These are phyloP conservation scores for Kryptolebias marmoratus DNA, from an alignment of 2,113 vertebrate species.

Conservation along the genomic window DNA sequence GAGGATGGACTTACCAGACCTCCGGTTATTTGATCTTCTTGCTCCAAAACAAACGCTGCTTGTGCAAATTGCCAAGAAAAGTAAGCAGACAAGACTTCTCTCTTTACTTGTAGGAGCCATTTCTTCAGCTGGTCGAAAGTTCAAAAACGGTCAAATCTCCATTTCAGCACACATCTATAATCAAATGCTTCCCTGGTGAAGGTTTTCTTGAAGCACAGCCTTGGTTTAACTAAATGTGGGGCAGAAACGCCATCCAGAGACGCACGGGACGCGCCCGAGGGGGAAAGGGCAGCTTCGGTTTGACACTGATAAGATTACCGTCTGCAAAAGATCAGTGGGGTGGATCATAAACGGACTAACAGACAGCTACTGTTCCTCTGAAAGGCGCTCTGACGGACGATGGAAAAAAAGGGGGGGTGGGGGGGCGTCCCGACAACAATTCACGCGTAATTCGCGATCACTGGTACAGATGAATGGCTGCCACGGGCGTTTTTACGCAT, in stretches of 20 bases:
- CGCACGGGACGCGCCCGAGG: slow-evolving; percentile 34
- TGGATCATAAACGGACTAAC: slow-evolving; percentile 40
- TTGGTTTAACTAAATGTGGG: slow-evolving; percentile 16
- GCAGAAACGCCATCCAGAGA: slow-evolving; percentile 37
- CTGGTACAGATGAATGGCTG: slow-evolving; percentile 17
- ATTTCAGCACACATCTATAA: slow-evolving; percentile 42
- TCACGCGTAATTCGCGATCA: slow-evolving; percentile 34
- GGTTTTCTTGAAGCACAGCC: slow-evolving; percentile 12
- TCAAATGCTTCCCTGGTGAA: neutral
- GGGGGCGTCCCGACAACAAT: slow-evolving; percentile 2
- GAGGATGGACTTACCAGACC: slow-evolving; percentile 83
- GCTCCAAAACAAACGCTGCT: slow-evolving; percentile 58
- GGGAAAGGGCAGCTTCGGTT: slow-evolving; percentile 49
- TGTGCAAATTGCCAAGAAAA: slow-evolving; percentile 78
- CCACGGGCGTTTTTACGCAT: slow-evolving; percentile 36
- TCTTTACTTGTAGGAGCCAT: slow-evolving; percentile 79
- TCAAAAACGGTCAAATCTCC: slow-evolving; percentile 57
- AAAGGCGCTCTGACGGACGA: slow-evolving; percentile 26
- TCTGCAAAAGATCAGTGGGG: slow-evolving; percentile 75
- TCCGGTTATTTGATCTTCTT: slow-evolving; percentile 78
- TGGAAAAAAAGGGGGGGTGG: neutral
- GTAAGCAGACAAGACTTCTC: slow-evolving; percentile 68
- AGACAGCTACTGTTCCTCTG: slow-evolving; percentile 5
- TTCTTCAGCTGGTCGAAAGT: slow-evolving; percentile 43
- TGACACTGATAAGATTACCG: slow-evolving; percentile 79